Evolutionary conservation across 2,888 invertebrate genomes (phyloP).

Genomic region (Acleris literana): DNA sequence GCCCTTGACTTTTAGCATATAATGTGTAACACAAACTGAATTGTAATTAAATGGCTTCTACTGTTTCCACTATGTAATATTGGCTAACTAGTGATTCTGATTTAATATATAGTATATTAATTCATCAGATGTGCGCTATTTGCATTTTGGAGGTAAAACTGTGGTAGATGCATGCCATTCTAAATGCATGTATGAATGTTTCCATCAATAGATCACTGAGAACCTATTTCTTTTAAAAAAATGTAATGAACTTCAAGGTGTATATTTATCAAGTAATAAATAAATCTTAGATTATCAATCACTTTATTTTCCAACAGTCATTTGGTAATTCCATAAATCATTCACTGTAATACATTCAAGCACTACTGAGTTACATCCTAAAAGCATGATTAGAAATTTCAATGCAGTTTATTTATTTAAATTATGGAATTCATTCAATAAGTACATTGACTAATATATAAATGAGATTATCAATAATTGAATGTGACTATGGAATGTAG

Average conservation of each 20-base stretch:
- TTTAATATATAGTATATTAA: too few species aligned
- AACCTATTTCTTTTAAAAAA: not conserved
- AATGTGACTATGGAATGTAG: conserved; percentile 66
- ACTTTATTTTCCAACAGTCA: conserved; percentile 62
- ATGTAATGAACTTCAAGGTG: conserved; percentile 8
- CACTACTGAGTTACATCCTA: conserved; percentile 50
- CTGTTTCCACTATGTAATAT: too few species aligned
- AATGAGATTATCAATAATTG: conserved; percentile 43
- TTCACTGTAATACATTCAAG: conserved; percentile 44
- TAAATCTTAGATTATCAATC: conserved; percentile 47
- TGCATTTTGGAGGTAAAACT: too few species aligned
- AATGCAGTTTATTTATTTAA: conserved; percentile 14
- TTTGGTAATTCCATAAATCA: conserved; percentile 30
- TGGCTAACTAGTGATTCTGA: too few species aligned
- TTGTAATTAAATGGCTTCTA: too few species aligned
- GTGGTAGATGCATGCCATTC: too few species aligned
- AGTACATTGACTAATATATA: conserved; percentile 33
- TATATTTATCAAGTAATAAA: conserved; percentile 39
- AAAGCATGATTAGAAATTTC: conserved; percentile 45
- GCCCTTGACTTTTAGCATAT: too few species aligned
- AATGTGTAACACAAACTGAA: too few species aligned
- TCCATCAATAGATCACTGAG: too few species aligned
- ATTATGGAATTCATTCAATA: conserved; percentile 30
- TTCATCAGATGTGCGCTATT: too few species aligned
- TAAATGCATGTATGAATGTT: too few species aligned